Evolutionary conservation across 1,140 invertebrate species (phyloP).

Genomic region (Cyrtorhinus lividipennis): DNA sequence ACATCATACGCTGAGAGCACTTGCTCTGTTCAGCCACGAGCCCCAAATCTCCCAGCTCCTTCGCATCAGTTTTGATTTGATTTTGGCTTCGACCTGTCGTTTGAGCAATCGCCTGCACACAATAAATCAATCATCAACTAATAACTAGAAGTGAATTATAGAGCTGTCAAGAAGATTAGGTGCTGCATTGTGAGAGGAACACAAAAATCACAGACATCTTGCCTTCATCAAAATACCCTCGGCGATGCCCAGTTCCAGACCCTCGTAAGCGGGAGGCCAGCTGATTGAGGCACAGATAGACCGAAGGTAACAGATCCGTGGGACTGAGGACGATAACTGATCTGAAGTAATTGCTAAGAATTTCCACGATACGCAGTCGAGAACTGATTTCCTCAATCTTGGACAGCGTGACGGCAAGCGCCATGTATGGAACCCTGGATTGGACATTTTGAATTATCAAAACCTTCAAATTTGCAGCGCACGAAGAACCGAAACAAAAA

Average conservation of each 20-base stretch:
- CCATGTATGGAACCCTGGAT: slow-evolving; percentile 76
- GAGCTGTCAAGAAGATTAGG: too few species aligned
- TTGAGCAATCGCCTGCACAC: slow-evolving; percentile 67
- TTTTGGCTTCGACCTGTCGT: slow-evolving; percentile 73
- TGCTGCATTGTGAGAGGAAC: too few species aligned
- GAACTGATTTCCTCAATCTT: slow-evolving; percentile 78
- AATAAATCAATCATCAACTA: too few species aligned
- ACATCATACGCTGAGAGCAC: slow-evolving; percentile 80
- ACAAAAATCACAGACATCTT: neutral
- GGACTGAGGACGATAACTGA: slow-evolving; percentile 81
- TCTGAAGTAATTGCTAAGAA: slow-evolving; percentile 83
- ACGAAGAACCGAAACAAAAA: neutral
- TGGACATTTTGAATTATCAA: neutral
- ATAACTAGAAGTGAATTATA: too few species aligned
- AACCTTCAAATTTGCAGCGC: neutral
- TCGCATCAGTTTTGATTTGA: slow-evolving; percentile 72
- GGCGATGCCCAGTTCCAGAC: slow-evolving; percentile 78
- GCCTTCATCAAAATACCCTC: slow-evolving; percentile 82
- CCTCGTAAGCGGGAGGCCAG: slow-evolving; percentile 88
- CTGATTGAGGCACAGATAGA: slow-evolving; percentile 93
- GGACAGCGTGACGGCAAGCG: slow-evolving; percentile 79
- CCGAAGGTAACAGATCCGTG: slow-evolving; percentile 71
- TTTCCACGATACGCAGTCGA: slow-evolving; percentile 87
- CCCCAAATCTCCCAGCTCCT: slow-evolving; percentile 74
- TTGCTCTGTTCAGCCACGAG: slow-evolving; percentile 83